phyloP scores from a whole-genome alignment of 2,888 invertebrate genomes.

The Cantharis rufa region DNA sequence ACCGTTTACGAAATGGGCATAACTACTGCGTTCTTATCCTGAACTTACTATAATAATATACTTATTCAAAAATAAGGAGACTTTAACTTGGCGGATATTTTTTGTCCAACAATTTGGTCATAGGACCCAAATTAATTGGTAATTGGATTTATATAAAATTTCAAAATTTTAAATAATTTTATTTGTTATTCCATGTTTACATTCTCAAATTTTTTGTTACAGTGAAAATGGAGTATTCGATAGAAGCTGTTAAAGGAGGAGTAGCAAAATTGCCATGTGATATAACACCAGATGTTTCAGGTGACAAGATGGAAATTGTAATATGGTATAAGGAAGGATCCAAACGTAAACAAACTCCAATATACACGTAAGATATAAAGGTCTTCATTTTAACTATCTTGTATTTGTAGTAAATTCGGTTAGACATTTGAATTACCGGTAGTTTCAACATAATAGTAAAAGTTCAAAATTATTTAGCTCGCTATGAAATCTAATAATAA shows the following conservation, averaged over 20 bases:
- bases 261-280: slow-evolving; percentile 66
- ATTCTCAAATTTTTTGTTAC: slow-evolving; percentile 39
- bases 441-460: neutral
- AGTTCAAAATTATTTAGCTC: neutral
- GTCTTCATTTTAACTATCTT: neutral
- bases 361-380: slow-evolving; percentile 61
- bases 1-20: too few species aligned
- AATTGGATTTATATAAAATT: too few species aligned
- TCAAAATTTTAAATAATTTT: too few species aligned
- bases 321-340: slow-evolving; percentile 67
- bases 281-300: slow-evolving; percentile 60
- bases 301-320: slow-evolving; percentile 65
- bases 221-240: slow-evolving; percentile 50
- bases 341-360: slow-evolving; percentile 59
- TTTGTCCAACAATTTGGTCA: too few species aligned
- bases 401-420: neutral
- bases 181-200: neutral
- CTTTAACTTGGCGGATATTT: too few species aligned
- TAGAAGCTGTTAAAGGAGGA: slow-evolving; percentile 63
- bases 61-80: too few species aligned
- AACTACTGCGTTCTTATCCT: too few species aligned
- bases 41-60: too few species aligned
- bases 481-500: too few species aligned
- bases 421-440: neutral
- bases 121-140: too few species aligned